Evolutionary conservation across 2,888 invertebrate species (phyloP), one percentile per base, ranked within the genome.

Genomic region (Druceiella hillmani): DNA sequence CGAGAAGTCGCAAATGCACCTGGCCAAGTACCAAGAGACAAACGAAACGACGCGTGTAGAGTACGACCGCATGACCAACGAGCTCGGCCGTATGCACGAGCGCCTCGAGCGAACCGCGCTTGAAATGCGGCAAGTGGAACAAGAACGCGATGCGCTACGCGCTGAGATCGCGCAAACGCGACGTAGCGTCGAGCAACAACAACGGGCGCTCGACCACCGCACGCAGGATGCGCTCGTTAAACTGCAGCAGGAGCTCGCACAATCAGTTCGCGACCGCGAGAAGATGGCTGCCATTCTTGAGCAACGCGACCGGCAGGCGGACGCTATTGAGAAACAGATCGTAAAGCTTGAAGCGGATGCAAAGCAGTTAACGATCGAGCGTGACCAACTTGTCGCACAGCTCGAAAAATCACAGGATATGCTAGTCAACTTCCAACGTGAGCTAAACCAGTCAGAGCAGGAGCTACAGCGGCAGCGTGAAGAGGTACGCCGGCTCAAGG

Each of bases 381-480:
- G 88, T 32, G 91, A 92, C 59, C 91, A 92, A 61, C 63, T 93
- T 45, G 89, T 91, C 2, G 80, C 85, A 47, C 92, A 92, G 59
- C 61, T 93, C 56, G 91, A 92, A 61, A 92, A 93, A 66, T 90
- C 89, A 26, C 92, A 92, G 60, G 90, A 91, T 51, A 90, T 92
- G 81, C 67, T 93, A 40, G 84, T 91, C 63, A 90, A 90, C 63
- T 91, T 92, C 85, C 92, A 91, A 60, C 84, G 90, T 58, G 91
- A 92, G 57, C 61, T 92, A 33, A 88, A 87, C 49, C 79, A 84
- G 48, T 84, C 87, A 49, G 91, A 90, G 63, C 75, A 81, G 27
- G 90, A 88, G 57, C 63, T 88, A 44, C 87, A 88, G 55, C 80
- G 83, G 55, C 85, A 87, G 52, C 79, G 83, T 40, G 83, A 84